These are phyloP conservation scores for Danaus plexippus DNA, from an alignment of 1,140 invertebrate species.

Conservation along the genomic window DNA sequence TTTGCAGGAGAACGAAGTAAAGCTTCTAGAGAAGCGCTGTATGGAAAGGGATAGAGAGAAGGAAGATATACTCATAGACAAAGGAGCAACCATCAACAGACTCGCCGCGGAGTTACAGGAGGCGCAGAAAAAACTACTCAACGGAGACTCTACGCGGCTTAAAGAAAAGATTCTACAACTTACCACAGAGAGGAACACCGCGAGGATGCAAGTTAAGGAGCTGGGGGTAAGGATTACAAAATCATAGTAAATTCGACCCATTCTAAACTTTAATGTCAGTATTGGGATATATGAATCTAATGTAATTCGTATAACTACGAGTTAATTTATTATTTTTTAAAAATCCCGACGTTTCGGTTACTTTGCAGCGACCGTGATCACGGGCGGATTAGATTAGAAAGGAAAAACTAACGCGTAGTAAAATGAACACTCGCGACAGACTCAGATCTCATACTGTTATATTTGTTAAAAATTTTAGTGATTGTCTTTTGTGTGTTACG, in stretches of 20 bases:
- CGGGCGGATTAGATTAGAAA: too few relatives aligned
- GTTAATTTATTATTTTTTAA: too few relatives aligned
- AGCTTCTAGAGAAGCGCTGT: constrained; percentile 66
- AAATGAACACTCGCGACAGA: too few relatives aligned
- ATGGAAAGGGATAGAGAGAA: constrained; percentile 69
- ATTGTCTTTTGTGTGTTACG: too few relatives aligned
- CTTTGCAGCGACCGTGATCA: too few relatives aligned
- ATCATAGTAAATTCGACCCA: background rate
- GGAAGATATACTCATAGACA: constrained; percentile 71
- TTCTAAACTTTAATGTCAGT: too few relatives aligned
- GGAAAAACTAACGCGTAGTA: too few relatives aligned
- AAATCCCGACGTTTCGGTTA: too few relatives aligned
- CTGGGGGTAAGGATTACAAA: constrained; percentile 42
- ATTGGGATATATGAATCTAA: too few relatives aligned
- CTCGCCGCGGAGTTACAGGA: constrained; percentile 66
- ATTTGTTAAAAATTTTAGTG: too few relatives aligned
- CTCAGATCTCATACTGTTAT: too few relatives aligned
- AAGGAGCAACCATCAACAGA: constrained; percentile 71
- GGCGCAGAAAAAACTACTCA: constrained; percentile 56
- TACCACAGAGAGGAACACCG: constrained; percentile 46
- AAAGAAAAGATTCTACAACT: constrained; percentile 56
- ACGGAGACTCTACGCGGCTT: constrained; percentile 37
- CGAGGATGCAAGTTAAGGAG: constrained; percentile 61
- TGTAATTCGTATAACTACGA: too few relatives aligned
- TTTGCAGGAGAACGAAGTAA: constrained; percentile 67